A percentile compares a stretch with the other conserved stretches of the same genome.
Evolutionary conservation across 2,113 vertebrate species (phyloP).

Genomic region (Cebus imitator): DNA sequence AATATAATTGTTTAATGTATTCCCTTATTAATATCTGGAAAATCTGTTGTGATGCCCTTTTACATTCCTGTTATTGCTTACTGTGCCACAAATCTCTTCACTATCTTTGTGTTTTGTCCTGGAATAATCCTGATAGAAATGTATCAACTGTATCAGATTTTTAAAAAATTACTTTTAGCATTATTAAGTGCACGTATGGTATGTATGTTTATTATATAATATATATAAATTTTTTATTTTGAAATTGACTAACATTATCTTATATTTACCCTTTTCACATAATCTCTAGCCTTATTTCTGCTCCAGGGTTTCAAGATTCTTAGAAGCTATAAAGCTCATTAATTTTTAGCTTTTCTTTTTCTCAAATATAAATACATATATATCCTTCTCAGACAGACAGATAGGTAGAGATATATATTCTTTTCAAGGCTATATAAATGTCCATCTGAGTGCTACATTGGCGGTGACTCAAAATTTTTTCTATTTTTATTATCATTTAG

Average conservation of each 20-base stretch:
- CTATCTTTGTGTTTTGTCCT: not conserved
- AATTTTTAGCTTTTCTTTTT: not conserved
- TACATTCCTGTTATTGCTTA: not conserved
- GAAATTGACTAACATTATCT: not conserved
- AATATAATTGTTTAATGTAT: not conserved
- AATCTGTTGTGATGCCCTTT: not conserved
- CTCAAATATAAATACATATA: not conserved
- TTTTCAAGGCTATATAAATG: not conserved
- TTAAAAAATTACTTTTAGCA: not conserved
- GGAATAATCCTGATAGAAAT: not conserved
- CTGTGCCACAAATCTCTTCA: not conserved
- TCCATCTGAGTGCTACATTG: not conserved
- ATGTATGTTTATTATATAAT: not conserved
- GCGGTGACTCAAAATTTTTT: not conserved
- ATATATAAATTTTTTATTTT: not conserved
- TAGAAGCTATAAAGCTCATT: not conserved
- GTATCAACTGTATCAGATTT: not conserved
- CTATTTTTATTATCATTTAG: not conserved
- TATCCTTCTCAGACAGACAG: not conserved
- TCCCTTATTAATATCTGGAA: not conserved
- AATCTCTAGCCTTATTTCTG: not conserved
- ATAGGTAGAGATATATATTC: not conserved
- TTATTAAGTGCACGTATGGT: not conserved
- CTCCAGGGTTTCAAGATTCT: not conserved
- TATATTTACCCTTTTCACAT: not conserved